Percentiles rank a stretch among this genome's conserved stretches.
These are phyloP conservation scores for Armadillidium nasatum DNA, from an alignment of 1,140 invertebrate genomes.

Conservation along the genomic window DNA sequence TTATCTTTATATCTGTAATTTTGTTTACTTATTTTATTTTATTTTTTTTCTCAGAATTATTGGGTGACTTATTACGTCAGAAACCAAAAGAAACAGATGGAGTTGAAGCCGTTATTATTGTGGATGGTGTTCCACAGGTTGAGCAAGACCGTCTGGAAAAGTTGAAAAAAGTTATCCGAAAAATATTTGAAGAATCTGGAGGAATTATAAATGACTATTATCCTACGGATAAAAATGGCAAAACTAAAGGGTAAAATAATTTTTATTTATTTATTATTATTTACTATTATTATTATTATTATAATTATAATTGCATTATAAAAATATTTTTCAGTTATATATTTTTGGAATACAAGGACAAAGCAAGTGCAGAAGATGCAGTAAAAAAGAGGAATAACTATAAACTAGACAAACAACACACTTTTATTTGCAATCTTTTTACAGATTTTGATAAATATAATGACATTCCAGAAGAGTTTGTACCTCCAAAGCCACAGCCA, in stretches of 20 bases:
- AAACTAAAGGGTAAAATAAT: slow-evolving; percentile 73
- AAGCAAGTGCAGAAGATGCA: slow-evolving; percentile 75
- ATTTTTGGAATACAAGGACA: slow-evolving; percentile 85
- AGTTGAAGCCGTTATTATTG: slow-evolving; percentile 90
- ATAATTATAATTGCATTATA: too few relatives aligned
- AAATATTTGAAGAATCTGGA: slow-evolving; percentile 88
- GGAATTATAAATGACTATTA: slow-evolving; percentile 85
- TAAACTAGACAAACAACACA: slow-evolving; percentile 93
- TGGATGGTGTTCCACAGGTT: slow-evolving; percentile 93
- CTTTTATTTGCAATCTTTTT: slow-evolving; percentile 91
- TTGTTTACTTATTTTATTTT: too few relatives aligned
- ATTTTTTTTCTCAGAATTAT: slow-evolving; percentile 75
- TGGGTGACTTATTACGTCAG: slow-evolving; percentile 76
- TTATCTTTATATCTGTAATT: too few relatives aligned
- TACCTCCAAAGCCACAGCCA: slow-evolving; percentile 75
- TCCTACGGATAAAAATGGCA: slow-evolving; percentile 73
- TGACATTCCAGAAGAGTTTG: slow-evolving; percentile 87
- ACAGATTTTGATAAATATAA: slow-evolving; percentile 94
- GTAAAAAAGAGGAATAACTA: slow-evolving; percentile 83
- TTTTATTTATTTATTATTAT: too few relatives aligned
- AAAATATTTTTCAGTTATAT: slow-evolving; percentile 74
- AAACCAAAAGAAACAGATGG: slow-evolving; percentile 92
- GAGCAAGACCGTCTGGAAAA: slow-evolving; percentile 87
- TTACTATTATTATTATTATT: too few relatives aligned
- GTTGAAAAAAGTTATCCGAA: slow-evolving; percentile 84